Base-by-base conservation (phyloP, 2,888 invertebrate species). In the Cephus pulcher region DNA sequence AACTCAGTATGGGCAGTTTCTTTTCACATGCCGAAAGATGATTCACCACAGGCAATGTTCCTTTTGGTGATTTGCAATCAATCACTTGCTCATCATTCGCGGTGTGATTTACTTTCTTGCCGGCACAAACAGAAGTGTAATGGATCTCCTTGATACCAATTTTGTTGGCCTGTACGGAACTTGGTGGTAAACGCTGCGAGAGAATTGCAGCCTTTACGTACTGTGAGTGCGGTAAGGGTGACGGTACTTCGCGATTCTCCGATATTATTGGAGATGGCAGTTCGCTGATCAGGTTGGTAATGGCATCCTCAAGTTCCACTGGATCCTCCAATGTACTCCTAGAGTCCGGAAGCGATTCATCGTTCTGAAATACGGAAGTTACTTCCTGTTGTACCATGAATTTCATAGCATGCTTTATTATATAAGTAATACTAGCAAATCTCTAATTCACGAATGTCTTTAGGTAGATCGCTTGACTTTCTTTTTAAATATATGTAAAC, bases 241-340 rank as follows among this genome's bases (percentile, higher is more conserved):
- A 82, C 0, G 87, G 85, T 2, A 89, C 80, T 1, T 83, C 77
- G 15, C 82, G 80, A 15, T 88, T 89, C 4, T 90, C 88, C 12
- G 90, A 86, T 30, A 89, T 87, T 3, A 92, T 89, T 30, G 93
- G 92, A 3, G 92, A 92, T 70, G 93, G 89, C 32, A 92, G 82
- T 78, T 91, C 90, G 81, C 94, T 93, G 81, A 95, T 93, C 71
- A 97, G 92, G 87, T 95, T 95, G 87, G 95, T 94, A 68, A 97
- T 95, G 76, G 96, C 96, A 76, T 94, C 93, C 87, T 96, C 95
- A 76, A 97, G 88, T 79, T 95, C 93, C 80, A 93, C 93, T 0
- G 96, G 95, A 92, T 96, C 95, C 88, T 96, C 96, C 0, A 95
- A 94, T 1, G 93, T 93, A 70, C 93, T 90, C 73, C 86, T 86